These are phyloP conservation scores for Calyptomena viridis DNA, from an alignment of 2,113 vertebrate genomes.

Conservation along the genomic window DNA sequence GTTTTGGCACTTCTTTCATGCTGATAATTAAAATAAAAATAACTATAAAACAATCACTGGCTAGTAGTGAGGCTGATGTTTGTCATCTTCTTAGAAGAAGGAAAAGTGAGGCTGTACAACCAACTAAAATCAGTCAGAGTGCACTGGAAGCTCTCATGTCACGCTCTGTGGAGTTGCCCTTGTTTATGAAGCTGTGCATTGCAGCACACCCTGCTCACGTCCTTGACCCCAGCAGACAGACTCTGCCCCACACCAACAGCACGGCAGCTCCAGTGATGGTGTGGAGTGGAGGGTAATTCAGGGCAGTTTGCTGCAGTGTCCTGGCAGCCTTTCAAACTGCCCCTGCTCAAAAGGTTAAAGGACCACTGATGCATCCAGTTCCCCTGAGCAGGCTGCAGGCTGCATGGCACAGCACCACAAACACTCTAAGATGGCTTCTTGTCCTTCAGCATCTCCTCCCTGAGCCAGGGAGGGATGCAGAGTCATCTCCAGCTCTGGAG, in stretches of 20 bases:
- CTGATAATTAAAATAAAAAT: not conserved
- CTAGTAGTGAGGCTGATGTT: conserved; percentile 36
- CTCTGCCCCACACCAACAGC: not conserved
- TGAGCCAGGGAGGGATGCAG: not conserved
- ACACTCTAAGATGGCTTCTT: not conserved
- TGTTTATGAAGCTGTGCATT: not conserved
- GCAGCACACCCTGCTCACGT: not conserved
- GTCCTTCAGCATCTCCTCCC: not conserved
- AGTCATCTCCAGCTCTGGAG: not conserved
- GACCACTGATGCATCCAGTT: conserved; percentile 13
- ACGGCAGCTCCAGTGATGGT: not conserved
- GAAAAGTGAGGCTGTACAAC: not conserved
- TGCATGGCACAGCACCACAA: not conserved
- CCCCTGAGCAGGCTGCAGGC: not conserved
- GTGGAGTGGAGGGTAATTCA: not conserved
- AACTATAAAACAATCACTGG: not conserved
- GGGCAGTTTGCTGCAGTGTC: conserved; percentile 4
- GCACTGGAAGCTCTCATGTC: not conserved
- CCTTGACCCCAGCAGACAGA: not conserved
- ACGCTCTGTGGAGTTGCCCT: not conserved
- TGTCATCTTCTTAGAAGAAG: conserved; percentile 45
- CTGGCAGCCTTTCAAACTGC: conserved; percentile 38
- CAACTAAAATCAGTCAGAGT: not conserved
- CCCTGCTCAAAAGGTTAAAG: not conserved
- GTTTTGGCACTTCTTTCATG: not conserved